Percentiles rank a stretch among this genome's conserved stretches.
Conservation (phyloP, 2,113 vertebrate species). For the Indicator maculatus region DNA sequence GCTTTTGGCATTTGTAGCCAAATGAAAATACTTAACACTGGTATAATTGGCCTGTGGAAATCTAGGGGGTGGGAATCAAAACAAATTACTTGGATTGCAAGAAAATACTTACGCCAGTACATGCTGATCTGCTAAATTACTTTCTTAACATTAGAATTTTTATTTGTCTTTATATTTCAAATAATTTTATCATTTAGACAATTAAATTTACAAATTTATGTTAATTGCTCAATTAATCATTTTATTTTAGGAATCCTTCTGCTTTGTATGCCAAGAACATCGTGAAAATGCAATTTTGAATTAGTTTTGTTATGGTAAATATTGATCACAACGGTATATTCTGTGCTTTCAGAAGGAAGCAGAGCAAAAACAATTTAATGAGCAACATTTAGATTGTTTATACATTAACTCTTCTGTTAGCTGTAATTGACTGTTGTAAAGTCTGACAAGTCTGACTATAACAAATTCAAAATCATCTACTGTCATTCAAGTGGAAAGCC, state of each 20-base stretch:
- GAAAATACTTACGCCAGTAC: neutral
- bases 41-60: neutral
- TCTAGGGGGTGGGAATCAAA: neutral
- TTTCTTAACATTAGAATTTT: neutral
- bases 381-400: neutral
- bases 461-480: neutral
- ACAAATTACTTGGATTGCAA: neutral
- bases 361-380: neutral
- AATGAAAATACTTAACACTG: neutral
- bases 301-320: neutral
- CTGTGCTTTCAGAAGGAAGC: neutral
- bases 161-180: neutral
- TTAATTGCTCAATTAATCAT: neutral
- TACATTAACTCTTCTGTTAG: neutral
- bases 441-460: neutral
- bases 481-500: neutral
- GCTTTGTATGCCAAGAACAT: neutral
- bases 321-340: neutral
- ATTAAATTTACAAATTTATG: neutral
- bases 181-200: neutral
- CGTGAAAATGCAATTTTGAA: neutral
- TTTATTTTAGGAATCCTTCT: conserved; percentile 1
- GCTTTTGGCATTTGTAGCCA: neutral
- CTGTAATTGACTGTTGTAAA: neutral
- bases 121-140: neutral